These are phyloP conservation scores for Lepidurus packardi DNA, from an alignment of 1,140 invertebrate species.

Conservation along the genomic window DNA sequence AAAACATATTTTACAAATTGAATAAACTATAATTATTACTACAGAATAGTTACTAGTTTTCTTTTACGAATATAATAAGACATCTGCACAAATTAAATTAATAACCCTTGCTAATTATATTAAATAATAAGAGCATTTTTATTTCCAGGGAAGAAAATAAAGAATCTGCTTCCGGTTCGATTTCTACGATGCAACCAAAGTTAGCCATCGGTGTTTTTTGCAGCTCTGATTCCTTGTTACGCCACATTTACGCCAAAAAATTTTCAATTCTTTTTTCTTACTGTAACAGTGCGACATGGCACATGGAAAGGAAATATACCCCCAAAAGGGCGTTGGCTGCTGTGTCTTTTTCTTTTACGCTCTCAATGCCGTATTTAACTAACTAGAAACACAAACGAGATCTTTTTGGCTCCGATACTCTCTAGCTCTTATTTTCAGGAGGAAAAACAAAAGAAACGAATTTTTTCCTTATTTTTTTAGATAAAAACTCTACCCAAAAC, in stretches of 20 bases:
- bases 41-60: too few relatives aligned
- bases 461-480: too few relatives aligned
- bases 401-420: neutral
- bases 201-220: neutral
- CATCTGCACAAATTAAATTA: too few relatives aligned
- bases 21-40: too few relatives aligned
- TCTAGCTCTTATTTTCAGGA: neutral
- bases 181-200: neutral
- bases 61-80: too few relatives aligned
- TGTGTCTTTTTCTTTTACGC: neutral
- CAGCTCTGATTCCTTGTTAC: conserved; percentile 15
- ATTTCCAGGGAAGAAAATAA: neutral
- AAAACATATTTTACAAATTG: too few relatives aligned
- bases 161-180: neutral
- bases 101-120: too few relatives aligned
- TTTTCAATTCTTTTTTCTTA: neutral
- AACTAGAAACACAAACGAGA: too few relatives aligned
- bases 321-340: conserved; percentile 6
- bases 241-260: conserved; percentile 14
- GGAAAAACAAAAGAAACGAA: neutral
- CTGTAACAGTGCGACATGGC: neutral
- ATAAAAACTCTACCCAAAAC: too few relatives aligned
- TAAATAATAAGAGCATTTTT: too few relatives aligned
- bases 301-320: neutral
- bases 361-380: neutral